Percentiles rank a stretch among this genome's conserved stretches.
phyloP scores from a whole-genome alignment of 2,113 vertebrate genomes.

The Callaeas wilsoni region DNA sequence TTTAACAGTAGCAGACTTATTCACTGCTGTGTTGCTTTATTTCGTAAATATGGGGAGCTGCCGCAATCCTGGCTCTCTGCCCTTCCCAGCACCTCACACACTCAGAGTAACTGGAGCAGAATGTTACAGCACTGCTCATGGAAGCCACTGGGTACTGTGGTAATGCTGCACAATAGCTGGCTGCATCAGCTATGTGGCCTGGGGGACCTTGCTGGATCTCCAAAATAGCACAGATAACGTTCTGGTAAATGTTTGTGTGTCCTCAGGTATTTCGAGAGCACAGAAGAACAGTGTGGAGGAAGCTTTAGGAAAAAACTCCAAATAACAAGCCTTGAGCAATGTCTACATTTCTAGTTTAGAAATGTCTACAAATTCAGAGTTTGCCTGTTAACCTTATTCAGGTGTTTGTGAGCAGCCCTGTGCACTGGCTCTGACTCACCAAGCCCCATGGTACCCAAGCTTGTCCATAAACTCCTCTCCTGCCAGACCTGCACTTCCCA shows the following conservation, averaged over 20 bases:
- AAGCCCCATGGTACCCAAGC: background rate
- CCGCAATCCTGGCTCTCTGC: background rate
- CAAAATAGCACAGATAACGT: background rate
- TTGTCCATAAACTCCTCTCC: background rate
- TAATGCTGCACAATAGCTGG: background rate
- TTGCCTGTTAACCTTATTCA: background rate
- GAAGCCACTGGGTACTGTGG: background rate
- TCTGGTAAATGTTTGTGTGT: too few relatives aligned
- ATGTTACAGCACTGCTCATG: background rate
- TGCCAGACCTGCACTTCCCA: background rate
- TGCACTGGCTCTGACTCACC: background rate
- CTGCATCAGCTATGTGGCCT: background rate
- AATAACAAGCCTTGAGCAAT: background rate
- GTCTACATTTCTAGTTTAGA: background rate
- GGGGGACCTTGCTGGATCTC: background rate
- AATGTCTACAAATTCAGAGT: background rate
- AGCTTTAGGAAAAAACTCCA: background rate
- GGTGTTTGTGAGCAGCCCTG: background rate
- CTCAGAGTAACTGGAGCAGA: background rate
- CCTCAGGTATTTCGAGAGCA: background rate
- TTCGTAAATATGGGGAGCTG: background rate
- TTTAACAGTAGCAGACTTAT: background rate
- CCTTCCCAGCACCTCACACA: rapidly evolving
- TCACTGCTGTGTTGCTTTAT: background rate
- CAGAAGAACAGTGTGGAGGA: background rate